phyloP scores from a whole-genome alignment of 2,113 vertebrate species.

The Addax nasomaculatus region DNA sequence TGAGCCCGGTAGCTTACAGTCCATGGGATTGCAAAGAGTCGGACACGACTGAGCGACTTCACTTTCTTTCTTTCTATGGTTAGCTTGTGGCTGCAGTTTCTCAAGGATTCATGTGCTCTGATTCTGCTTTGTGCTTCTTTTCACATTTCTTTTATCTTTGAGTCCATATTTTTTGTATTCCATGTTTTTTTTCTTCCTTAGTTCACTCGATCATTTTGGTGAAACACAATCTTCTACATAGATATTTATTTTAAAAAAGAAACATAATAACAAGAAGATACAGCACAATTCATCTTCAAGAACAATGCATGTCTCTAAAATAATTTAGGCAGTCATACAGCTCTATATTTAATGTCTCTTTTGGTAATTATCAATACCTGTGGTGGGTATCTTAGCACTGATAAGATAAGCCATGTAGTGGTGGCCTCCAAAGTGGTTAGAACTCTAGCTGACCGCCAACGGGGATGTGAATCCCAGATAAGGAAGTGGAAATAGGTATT shows the following conservation, averaged over 20 bases:
- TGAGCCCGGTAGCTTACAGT: background rate
- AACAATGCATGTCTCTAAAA: background rate
- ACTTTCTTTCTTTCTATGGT: background rate
- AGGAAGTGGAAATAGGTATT: background rate
- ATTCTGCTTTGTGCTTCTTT: background rate
- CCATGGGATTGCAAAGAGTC: background rate
- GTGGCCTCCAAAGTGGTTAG: background rate
- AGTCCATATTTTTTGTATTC: background rate
- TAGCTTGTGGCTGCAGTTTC: background rate
- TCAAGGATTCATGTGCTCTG: background rate
- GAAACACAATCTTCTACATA: background rate
- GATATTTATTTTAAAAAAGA: background rate
- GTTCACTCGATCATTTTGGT: background rate
- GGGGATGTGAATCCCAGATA: background rate
- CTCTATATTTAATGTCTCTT: background rate
- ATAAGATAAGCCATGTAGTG: background rate
- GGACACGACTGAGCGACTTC: accelerated
- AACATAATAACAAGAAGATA: background rate
- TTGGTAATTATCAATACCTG: background rate
- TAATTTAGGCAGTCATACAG: background rate
- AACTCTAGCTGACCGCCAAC: background rate
- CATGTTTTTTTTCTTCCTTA: background rate
- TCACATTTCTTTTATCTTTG: background rate
- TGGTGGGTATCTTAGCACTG: background rate
- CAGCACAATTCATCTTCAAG: background rate